These are phyloP conservation scores for Eonycteris spelaea DNA, from an alignment of 2,113 vertebrate species.

Conservation along the genomic window DNA sequence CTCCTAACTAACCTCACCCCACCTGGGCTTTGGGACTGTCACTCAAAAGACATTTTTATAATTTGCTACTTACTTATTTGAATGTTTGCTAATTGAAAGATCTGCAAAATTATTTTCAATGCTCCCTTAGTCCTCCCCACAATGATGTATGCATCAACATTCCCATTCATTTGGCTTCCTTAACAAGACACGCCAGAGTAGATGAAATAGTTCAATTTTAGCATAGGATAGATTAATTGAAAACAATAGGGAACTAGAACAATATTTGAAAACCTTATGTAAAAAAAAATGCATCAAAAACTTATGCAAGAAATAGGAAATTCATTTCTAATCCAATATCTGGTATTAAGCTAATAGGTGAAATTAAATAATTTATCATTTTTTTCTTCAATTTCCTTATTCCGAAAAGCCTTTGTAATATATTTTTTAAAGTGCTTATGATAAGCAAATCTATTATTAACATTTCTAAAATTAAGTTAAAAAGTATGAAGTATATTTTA, in stretches of 20 bases:
- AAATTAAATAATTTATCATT: constrained; percentile 6
- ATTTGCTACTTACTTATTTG: neutral
- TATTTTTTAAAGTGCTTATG: neutral
- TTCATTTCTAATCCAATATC: neutral
- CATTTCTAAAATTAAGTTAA: neutral
- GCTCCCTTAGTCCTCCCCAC: neutral
- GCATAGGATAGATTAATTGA: neutral
- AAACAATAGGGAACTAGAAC: neutral
- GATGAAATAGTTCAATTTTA: neutral
- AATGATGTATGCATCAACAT: neutral
- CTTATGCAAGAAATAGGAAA: neutral
- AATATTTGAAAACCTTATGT: neutral
- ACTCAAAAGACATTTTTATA: neutral
- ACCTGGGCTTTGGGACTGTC: neutral
- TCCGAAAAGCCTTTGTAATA: neutral
- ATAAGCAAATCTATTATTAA: neutral
- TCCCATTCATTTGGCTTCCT: neutral
- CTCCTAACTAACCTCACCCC: neutral
- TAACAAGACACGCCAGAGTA: neutral
- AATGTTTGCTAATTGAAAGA: neutral
- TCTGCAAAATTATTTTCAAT: neutral
- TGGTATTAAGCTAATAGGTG: neutral
- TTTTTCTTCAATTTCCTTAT: neutral
- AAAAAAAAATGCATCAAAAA: neutral
- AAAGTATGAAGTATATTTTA: neutral